Evolutionary conservation across 2,888 invertebrate species (phyloP).

Genomic region (Drosophila falleni): DNA sequence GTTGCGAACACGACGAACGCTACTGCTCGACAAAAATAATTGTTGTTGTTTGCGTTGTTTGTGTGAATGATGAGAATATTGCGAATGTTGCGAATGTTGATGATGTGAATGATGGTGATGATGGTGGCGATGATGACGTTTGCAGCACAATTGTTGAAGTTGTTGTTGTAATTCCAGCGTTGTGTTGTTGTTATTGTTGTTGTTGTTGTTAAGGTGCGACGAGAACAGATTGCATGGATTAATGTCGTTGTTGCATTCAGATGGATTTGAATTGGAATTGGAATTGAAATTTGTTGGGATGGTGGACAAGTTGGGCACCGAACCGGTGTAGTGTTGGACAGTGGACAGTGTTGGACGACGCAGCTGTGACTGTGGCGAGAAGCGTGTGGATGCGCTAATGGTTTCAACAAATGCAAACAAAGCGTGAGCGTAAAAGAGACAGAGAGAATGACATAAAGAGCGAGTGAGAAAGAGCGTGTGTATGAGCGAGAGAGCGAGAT

Average conservation of each 20-base stretch:
- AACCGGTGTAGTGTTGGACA: conserved; percentile 86
- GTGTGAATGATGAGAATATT: conserved; percentile 44
- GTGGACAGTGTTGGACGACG: conserved; percentile 77
- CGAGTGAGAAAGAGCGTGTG: background rate
- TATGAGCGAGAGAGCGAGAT: background rate
- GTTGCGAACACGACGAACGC: conserved; percentile 77
- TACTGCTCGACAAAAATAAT: conserved; percentile 54
- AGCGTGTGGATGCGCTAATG: conserved; percentile 83
- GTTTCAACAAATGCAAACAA: conserved; percentile 41
- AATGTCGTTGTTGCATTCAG: conserved; percentile 48
- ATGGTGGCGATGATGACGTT: conserved; percentile 72
- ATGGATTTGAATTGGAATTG: conserved; percentile 47
- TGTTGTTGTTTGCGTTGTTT: conserved; percentile 54
- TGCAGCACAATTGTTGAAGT: conserved; percentile 54
- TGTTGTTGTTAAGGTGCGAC: conserved; percentile 25
- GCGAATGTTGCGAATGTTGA: conserved; percentile 46
- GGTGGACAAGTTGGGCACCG: conserved; percentile 87
- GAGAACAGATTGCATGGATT: conserved; percentile 48
- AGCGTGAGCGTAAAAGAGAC: background rate
- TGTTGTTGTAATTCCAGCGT: conserved; percentile 76
- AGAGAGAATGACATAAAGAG: conserved; percentile 6
- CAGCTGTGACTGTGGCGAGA: conserved; percentile 82
- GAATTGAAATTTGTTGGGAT: conserved; percentile 38
- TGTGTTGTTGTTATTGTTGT: conserved; percentile 63
- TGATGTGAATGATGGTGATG: conserved; percentile 50